phyloP scores from a whole-genome alignment of 2,797 vertebrate genomes.

The Petrocephalus schoutedeni region DNA sequence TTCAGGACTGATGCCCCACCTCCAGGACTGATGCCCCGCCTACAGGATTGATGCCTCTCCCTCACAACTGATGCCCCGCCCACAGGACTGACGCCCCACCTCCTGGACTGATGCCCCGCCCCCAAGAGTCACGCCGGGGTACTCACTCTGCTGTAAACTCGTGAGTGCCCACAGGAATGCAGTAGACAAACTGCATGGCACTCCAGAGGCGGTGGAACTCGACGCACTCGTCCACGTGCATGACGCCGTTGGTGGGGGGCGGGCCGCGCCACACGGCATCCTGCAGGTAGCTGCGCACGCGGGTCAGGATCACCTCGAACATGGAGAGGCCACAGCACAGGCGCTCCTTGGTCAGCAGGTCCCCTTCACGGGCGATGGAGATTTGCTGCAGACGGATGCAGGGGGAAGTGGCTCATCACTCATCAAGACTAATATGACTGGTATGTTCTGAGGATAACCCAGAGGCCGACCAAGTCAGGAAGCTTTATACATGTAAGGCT shows the following conservation, averaged over 20 bases:
- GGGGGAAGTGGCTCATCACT: too few species aligned
- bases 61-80: too few species aligned
- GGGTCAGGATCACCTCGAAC: slow-evolving; percentile 96
- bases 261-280: slow-evolving; percentile 94
- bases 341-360: slow-evolving; percentile 96
- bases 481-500: neutral
- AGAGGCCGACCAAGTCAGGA: neutral
- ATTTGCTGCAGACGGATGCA: slow-evolving; percentile 76
- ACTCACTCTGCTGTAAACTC: slow-evolving; percentile 98
- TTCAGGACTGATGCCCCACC: too few species aligned
- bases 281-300: slow-evolving; percentile 93
- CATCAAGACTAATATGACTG: too few species aligned
- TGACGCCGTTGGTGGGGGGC: slow-evolving; percentile 91
- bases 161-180: slow-evolving; percentile 94
- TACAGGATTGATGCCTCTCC: too few species aligned
- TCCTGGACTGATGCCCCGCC: neutral
- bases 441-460: neutral
- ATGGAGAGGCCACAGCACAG: slow-evolving; percentile 97
- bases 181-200: slow-evolving; percentile 99
- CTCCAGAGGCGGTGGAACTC: slow-evolving; percentile 99
- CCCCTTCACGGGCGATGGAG: slow-evolving; percentile 92
- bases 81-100: too few species aligned
- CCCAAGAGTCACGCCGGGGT: neutral
- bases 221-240: slow-evolving; percentile 96
- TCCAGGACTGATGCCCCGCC: too few species aligned